Conservation (phyloP, 2,888 invertebrate species). For the Harpagoxenus sublaevis region DNA sequence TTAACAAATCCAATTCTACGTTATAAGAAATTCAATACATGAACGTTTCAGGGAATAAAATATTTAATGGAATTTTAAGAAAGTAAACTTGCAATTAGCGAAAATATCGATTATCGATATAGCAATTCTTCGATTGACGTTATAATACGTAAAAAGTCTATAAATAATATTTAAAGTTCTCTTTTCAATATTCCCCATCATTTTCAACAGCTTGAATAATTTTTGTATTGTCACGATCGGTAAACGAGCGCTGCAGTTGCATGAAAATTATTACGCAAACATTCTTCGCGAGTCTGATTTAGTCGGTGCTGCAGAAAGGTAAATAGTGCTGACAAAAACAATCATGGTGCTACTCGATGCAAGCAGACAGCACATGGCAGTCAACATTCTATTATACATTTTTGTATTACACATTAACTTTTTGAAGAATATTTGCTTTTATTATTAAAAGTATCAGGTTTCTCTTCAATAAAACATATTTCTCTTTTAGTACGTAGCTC, state of each 20-base stretch:
- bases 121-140: neutral
- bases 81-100: conserved; percentile 22
- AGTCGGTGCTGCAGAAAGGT: neutral
- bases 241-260: conserved; percentile 1
- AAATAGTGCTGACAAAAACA: conserved; percentile 27
- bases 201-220: conserved; percentile 24
- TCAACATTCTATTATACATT: neutral
- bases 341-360: neutral
- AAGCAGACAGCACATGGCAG: neutral
- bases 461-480: neutral
- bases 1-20: neutral
- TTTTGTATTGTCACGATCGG: conserved; percentile 40
- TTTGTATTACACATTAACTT: neutral
- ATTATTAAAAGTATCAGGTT: neutral
- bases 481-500: neutral
- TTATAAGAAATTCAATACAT: neutral
- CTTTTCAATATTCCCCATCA: conserved; percentile 18
- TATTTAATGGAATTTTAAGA: neutral
- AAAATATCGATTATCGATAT: conserved; percentile 42
- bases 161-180: conserved; percentile 23
- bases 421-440: neutral
- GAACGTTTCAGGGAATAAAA: neutral
- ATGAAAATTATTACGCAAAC: conserved; percentile 44
- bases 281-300: conserved; percentile 4
- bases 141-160: neutral